These are phyloP conservation scores for Dryomyza anilis DNA, from an alignment of 2,888 invertebrate species.

Conservation along the genomic window DNA sequence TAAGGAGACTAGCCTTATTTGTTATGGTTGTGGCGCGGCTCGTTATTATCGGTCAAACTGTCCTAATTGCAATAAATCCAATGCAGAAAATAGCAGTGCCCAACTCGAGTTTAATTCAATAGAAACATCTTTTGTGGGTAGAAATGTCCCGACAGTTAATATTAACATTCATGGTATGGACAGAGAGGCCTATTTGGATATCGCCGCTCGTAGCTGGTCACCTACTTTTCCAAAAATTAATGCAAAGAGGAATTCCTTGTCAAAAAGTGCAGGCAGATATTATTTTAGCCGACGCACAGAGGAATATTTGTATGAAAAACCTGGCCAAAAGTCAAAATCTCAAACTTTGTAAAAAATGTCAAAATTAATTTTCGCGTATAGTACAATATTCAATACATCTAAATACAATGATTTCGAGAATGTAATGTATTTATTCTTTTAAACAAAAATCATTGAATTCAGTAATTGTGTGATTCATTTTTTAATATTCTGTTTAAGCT, in stretches of 20 bases:
- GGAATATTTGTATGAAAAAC: too few relatives aligned
- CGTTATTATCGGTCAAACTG: background rate
- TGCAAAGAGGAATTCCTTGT: slow-evolving; percentile 6
- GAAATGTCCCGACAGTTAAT: slow-evolving; percentile 32
- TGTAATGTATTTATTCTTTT: too few relatives aligned
- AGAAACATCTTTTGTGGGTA: slow-evolving; percentile 4
- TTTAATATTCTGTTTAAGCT: too few relatives aligned
- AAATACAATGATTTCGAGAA: too few relatives aligned
- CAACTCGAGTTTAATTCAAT: background rate
- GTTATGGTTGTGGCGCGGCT: background rate
- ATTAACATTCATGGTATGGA: slow-evolving; percentile 19
- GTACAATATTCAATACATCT: too few relatives aligned
- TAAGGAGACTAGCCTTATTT: background rate
- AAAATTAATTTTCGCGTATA: too few relatives aligned
- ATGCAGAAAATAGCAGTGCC: background rate
- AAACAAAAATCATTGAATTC: too few relatives aligned
- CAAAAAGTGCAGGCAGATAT: background rate
- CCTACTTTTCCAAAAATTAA: slow-evolving; percentile 24
- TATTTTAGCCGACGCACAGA: slow-evolving; percentile 12
- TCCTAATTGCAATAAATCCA: background rate
- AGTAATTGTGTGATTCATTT: too few relatives aligned
- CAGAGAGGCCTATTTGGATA: slow-evolving; percentile 31
- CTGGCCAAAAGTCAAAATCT: too few relatives aligned
- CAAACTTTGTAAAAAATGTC: too few relatives aligned
- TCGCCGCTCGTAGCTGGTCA: slow-evolving; percentile 32